These are phyloP conservation scores for Himalopsyche anomala DNA, from an alignment of 2,888 invertebrate genomes.

Conservation along the genomic window DNA sequence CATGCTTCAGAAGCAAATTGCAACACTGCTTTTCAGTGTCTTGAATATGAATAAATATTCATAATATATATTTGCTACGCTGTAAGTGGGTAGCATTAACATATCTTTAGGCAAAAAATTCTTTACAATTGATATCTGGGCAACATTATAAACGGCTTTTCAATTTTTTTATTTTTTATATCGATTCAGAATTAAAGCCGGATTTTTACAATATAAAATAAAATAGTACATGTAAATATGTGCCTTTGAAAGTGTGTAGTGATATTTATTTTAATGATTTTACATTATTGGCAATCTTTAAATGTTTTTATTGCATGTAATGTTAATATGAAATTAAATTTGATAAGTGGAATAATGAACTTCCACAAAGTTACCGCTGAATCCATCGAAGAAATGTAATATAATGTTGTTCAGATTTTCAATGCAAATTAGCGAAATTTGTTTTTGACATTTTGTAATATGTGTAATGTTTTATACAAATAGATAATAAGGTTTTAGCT, in stretches of 20 bases:
- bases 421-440: neutral
- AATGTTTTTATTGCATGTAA: neutral
- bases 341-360: too few species aligned
- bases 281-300: neutral
- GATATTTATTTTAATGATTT: neutral
- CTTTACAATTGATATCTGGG: neutral
- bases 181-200: too few species aligned
- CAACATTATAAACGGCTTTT: neutral
- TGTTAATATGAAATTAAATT: too few species aligned
- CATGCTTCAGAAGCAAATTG: neutral
- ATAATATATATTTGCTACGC: neutral
- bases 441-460: conserved; percentile 27
- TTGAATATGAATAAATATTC: conserved; percentile 17
- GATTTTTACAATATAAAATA: too few species aligned
- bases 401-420: neutral
- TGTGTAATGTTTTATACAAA: conserved; percentile 33
- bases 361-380: too few species aligned
- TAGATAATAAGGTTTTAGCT: conserved; percentile 21
- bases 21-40: conserved; percentile 22
- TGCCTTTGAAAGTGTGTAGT: neutral
- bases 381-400: too few species aligned
- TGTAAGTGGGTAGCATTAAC: neutral
- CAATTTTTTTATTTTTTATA: too few species aligned
- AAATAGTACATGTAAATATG: neutral
- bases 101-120: conserved; percentile 9